Percentiles rank a stretch among this genome's conserved stretches.
phyloP scores from a whole-genome alignment of 2,888 invertebrate genomes.

The Drosophila histrio region DNA sequence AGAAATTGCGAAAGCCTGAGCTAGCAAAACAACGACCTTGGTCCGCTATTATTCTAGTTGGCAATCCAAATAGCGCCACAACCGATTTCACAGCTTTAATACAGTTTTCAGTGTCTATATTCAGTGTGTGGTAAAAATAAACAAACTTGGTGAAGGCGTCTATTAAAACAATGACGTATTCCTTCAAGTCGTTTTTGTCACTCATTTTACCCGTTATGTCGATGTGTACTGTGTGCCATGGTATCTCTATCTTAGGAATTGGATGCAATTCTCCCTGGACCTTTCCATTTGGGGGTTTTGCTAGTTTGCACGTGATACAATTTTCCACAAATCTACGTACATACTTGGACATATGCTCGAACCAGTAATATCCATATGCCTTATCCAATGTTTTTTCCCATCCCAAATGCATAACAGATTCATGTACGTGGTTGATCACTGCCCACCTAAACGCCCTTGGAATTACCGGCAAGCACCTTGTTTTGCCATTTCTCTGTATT shows the following conservation, averaged over 20 bases:
- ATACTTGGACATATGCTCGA: not conserved
- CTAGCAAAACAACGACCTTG: constrained; percentile 11
- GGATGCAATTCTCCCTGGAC: constrained; percentile 7
- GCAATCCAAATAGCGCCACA: not conserved
- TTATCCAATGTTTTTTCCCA: constrained; percentile 1
- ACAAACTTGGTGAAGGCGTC: too few relatives aligned
- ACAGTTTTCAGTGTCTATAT: constrained; percentile 2
- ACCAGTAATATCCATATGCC: constrained; percentile 1
- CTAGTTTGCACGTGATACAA: constrained; percentile 8
- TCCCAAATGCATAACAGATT: constrained; percentile 4
- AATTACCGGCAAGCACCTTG: constrained; percentile 3
- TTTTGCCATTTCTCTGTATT: constrained; percentile 1
- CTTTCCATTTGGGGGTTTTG: not conserved
- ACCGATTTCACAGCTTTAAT: constrained; percentile 6
- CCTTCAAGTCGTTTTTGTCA: constrained; percentile 3
- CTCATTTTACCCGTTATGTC: constrained; percentile 3
- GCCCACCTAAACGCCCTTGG: not conserved
- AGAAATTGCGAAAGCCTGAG: constrained; percentile 1
- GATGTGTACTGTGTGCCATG: constrained; percentile 9
- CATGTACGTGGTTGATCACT: constrained; percentile 2
- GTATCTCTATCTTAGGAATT: constrained; percentile 2
- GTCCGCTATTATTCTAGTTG: constrained; percentile 7
- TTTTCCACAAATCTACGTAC: constrained; percentile 7
- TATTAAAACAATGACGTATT: constrained; percentile 2
- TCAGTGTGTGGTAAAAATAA: constrained; percentile 7